A percentile compares a stretch with the other conserved stretches of the same genome.
These are phyloP conservation scores for Triplophysa yarkandensis DNA, from an alignment of 2,797 vertebrate species.

Conservation along the genomic window DNA sequence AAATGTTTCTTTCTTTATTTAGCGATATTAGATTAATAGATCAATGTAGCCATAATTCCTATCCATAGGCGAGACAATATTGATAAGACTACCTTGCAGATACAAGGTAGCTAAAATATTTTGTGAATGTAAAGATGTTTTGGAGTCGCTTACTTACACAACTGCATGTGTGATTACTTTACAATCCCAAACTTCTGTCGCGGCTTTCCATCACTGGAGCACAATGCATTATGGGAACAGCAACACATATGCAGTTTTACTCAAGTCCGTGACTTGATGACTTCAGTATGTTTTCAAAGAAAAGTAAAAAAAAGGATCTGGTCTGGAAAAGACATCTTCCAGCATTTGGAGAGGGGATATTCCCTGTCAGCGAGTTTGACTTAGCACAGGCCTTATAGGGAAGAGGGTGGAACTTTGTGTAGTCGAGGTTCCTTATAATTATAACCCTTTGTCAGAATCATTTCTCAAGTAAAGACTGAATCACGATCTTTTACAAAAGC, in stretches of 20 bases:
- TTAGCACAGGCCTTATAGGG: not conserved
- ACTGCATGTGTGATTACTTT: not conserved
- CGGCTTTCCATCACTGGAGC: not conserved
- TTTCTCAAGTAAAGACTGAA: not conserved
- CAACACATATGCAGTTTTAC: not conserved
- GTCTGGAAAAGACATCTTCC: slow-evolving; percentile 1
- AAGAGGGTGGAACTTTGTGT: not conserved
- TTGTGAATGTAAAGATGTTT: not conserved
- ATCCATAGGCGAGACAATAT: too few species aligned
- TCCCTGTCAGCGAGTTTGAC: slow-evolving; percentile 1
- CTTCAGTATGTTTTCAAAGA: slow-evolving; percentile 24
- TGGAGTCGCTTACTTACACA: not conserved
- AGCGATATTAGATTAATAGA: too few species aligned
- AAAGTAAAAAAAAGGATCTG: not conserved
- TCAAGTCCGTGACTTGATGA: not conserved
- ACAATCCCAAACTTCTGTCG: not conserved
- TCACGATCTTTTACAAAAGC: not conserved
- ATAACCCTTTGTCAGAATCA: not conserved
- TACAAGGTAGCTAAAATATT: not conserved
- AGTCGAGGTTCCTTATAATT: not conserved
- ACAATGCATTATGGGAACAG: not conserved
- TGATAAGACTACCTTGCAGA: too few species aligned
- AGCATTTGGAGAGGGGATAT: slow-evolving; percentile 4
- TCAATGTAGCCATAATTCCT: too few species aligned
- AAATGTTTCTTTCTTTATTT: too few species aligned